Base-by-base conservation (phyloP, 64 coral and sea anemone species). In the Actinia equina region DNA sequence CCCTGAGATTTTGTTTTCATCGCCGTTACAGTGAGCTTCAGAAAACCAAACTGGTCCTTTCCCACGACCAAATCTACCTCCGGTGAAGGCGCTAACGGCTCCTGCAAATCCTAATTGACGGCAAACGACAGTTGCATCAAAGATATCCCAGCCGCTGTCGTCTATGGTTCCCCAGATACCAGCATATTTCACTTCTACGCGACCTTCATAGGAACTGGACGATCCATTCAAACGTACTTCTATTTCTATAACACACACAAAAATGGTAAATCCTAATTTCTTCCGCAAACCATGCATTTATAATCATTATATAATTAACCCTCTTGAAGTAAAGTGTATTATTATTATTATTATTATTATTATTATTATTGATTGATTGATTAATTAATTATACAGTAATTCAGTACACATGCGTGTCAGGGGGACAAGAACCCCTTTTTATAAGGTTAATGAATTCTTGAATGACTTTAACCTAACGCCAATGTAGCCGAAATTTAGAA, bases 41-140 rank as follows among this genome's bases (percentile, higher is more conserved):
- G 83, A 60, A 17, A 85, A 30, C 83, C 83, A 85, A 44, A 62
- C n/a, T 2, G 83, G 83, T 6, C 83, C 83, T 0, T 44, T 58
- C 11, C 83, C 83, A 85, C 37, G 43, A 18, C 83, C 80, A 59
- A 43, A 85, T 45, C 17, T 43, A 45, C 55, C 12, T 18, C 83
- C 52, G 1, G 16, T 85, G 55, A 86, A 44, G 1, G 57, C 84
- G 12, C 44, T 52, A 7, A 87, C 42, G 4, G 84, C 84, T 20
- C 82, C 22, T 16, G 63, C 26, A 51, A 86, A 91, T 45, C 84
- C 84, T 70, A 91, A 7, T 43, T 91, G 89, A 9, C 89, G 89
- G 54, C 89, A 91, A 17, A 87, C 84, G 3, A 91, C 89, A 44
- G 84, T 91, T 62, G 83, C 89, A 18, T 80, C 83, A 51, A 76